Percentiles rank a stretch among this genome's conserved stretches.
These are phyloP conservation scores for Pyrrhia umbra DNA, from an alignment of 2,888 invertebrate genomes.

Conservation along the genomic window DNA sequence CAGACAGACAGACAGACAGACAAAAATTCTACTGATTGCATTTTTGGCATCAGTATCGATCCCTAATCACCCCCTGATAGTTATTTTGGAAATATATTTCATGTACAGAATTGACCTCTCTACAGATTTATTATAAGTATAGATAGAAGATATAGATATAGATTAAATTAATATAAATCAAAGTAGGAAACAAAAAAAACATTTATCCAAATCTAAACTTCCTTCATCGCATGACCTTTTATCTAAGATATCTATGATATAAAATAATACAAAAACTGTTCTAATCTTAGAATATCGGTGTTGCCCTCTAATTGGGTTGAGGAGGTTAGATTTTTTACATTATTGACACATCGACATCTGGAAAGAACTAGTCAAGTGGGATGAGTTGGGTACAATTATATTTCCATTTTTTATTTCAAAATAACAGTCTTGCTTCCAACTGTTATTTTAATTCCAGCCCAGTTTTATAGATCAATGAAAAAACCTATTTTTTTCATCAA, in stretches of 20 bases:
- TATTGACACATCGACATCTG: background rate
- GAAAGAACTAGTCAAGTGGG: background rate
- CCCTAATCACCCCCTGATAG: no score
- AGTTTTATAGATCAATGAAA: conserved; percentile 45
- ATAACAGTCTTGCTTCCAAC: background rate
- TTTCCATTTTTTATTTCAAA: background rate
- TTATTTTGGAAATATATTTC: no score
- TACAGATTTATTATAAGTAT: no score
- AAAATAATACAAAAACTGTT: background rate
- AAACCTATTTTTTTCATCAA: conserved; percentile 49
- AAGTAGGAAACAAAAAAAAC: no score
- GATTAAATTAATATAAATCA: no score
- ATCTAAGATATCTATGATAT: no score
- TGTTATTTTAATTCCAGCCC: conserved; percentile 8
- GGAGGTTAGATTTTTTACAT: background rate
- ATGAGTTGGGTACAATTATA: background rate
- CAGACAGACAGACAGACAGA: no score
- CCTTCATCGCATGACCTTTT: no score
- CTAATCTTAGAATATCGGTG: background rate
- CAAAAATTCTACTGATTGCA: no score
- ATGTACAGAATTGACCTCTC: no score
- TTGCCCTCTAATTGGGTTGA: background rate
- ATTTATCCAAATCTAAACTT: background rate
- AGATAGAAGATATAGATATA: no score
- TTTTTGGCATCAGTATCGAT: no score